Evolutionary conservation across 2,797 vertebrate genomes (phyloP).

Genomic region (Zalophus californianus): DNA sequence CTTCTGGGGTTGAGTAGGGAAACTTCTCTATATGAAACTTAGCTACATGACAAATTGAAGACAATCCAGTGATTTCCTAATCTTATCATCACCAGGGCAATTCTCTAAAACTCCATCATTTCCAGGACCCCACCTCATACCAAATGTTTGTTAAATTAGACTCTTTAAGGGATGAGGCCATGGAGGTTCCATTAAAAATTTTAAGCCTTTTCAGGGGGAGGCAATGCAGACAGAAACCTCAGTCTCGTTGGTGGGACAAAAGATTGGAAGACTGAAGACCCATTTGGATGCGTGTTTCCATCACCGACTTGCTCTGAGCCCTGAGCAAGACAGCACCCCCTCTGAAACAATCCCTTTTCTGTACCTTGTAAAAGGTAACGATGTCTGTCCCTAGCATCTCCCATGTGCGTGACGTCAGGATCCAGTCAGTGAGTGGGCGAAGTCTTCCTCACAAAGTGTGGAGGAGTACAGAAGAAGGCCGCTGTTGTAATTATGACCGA

Average conservation of each 20-base stretch:
- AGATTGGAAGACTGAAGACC: not conserved
- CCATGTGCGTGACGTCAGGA: not conserved
- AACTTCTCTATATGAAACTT: not conserved
- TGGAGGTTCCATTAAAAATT: not conserved
- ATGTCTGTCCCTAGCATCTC: too few species aligned
- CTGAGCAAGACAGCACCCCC: rapidly evolving
- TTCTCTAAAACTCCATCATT: not conserved
- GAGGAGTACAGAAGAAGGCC: too few species aligned
- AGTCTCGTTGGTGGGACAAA: not conserved
- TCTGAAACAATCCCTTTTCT: not conserved
- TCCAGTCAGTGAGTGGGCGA: not conserved
- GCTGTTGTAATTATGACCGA: rapidly evolving
- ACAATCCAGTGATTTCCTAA: not conserved
- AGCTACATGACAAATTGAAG: not conserved
- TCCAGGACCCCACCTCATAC: not conserved
- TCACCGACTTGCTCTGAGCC: not conserved
- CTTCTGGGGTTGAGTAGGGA: not conserved
- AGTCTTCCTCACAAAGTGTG: not conserved
- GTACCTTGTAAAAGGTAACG: not conserved
- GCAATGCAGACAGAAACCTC: not conserved
- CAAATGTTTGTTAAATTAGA: not conserved
- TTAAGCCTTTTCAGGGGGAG: not conserved
- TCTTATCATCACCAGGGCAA: too few species aligned
- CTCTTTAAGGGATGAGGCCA: not conserved
- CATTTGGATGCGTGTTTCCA: not conserved